Percentiles rank a stretch among this genome's conserved stretches.
Evolutionary conservation across 2,113 vertebrate genomes (phyloP).

Genomic region (human (Homo sapiens)): GRCh38 chr6:111521001-111521500

Average conservation of each 20-base stretch:
- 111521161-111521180: not conserved
- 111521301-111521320: not conserved
- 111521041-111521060: not conserved
- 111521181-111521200: not conserved
- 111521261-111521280: not conserved
- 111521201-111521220: not conserved
- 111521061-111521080: not conserved
- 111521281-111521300: constrained; percentile 10
- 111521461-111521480: too few species aligned
- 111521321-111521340: not conserved
- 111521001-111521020: not conserved
- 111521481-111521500: too few species aligned
- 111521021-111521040: not conserved
- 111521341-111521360: not conserved
- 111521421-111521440: too few species aligned
- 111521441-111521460: too few species aligned
- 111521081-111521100: not conserved
- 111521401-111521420: not conserved
- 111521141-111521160: not conserved
- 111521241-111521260: not conserved
- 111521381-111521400: not conserved
- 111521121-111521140: not conserved
- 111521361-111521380: not conserved
- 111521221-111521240: constrained; percentile 19
- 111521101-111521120: not conserved